These are phyloP conservation scores for Lasaia peninsularis DNA, from an alignment of 1,140 invertebrate species.

Conservation along the genomic window DNA sequence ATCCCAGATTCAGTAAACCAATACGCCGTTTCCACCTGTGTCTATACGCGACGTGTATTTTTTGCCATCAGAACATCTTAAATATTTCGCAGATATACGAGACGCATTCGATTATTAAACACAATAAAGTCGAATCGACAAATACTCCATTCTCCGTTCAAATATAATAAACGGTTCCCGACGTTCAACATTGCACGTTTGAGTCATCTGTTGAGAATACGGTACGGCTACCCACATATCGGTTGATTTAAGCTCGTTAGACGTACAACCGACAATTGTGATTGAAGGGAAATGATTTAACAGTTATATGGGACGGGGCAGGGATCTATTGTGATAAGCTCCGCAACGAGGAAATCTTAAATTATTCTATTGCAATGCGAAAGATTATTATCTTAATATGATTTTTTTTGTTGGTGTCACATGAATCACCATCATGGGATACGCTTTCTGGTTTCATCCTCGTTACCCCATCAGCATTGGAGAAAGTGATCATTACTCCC, in stretches of 20 bases:
- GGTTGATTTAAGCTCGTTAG: constrained; percentile 46
- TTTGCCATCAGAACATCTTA: no score
- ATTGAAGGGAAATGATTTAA: constrained; percentile 51
- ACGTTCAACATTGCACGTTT: not conserved
- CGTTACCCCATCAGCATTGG: no score
- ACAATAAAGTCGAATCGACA: not conserved
- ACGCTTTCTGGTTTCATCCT: no score
- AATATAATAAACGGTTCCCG: constrained; percentile 10
- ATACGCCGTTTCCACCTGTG: no score
- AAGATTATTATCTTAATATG: constrained; percentile 38
- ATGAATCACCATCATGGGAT: not conserved
- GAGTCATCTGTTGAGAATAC: constrained; percentile 10
- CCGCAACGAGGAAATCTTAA: constrained; percentile 51
- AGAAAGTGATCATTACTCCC: no score
- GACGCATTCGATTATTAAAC: no score
- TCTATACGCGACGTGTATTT: no score
- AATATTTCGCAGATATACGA: no score
- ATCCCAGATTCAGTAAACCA: no score
- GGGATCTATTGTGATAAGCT: constrained; percentile 53
- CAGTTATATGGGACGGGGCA: constrained; percentile 48
- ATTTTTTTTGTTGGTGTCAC: constrained; percentile 5
- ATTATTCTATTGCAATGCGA: constrained; percentile 58
- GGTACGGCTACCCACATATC: constrained; percentile 36
- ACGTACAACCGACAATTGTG: constrained; percentile 37
- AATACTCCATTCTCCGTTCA: constrained; percentile 1